Percentiles rank a stretch among this genome's conserved stretches.
These are phyloP conservation scores for Sycophila texana DNA, from an alignment of 2,888 invertebrate species.

Conservation along the genomic window DNA sequence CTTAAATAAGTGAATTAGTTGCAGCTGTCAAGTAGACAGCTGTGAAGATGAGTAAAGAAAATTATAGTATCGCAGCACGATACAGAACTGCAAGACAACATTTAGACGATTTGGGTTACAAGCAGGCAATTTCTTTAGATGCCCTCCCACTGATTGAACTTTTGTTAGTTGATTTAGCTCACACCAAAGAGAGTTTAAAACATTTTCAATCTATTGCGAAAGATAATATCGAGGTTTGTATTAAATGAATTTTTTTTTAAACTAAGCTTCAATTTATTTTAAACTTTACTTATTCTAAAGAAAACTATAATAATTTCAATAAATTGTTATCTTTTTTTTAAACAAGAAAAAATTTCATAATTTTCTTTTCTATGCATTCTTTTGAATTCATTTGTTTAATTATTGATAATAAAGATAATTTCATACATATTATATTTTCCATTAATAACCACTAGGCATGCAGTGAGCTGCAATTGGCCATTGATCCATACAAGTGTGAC, in stretches of 20 bases:
- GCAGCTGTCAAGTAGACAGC: not conserved
- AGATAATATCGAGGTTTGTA: slow-evolving; percentile 80
- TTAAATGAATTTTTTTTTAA: too few species aligned
- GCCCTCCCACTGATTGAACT: slow-evolving; percentile 88
- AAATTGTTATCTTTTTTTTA: not conserved
- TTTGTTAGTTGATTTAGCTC: slow-evolving; percentile 88
- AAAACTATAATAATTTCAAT: not conserved
- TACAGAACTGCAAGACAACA: slow-evolving; percentile 81
- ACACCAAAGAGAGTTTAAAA: slow-evolving; percentile 91
- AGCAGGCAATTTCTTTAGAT: slow-evolving; percentile 84
- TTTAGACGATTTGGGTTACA: slow-evolving; percentile 89
- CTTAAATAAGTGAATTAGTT: not conserved
- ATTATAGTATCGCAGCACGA: slow-evolving; percentile 68
- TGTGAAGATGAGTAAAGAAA: slow-evolving; percentile 58
- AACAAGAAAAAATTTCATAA: not conserved
- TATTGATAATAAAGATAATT: slow-evolving; percentile 35
- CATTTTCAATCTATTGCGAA: slow-evolving; percentile 88
- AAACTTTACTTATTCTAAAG: not conserved
- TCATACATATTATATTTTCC: slow-evolving; percentile 27
- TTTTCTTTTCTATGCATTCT: not conserved
- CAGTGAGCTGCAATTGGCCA: slow-evolving; percentile 82
- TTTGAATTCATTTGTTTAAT: slow-evolving; percentile 26
- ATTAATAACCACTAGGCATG: slow-evolving; percentile 78
- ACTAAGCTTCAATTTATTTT: too few species aligned
- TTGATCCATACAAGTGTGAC: slow-evolving; percentile 88